phyloP scores from a whole-genome alignment of 2,888 invertebrate genomes.

The Melanotus villosus region DNA sequence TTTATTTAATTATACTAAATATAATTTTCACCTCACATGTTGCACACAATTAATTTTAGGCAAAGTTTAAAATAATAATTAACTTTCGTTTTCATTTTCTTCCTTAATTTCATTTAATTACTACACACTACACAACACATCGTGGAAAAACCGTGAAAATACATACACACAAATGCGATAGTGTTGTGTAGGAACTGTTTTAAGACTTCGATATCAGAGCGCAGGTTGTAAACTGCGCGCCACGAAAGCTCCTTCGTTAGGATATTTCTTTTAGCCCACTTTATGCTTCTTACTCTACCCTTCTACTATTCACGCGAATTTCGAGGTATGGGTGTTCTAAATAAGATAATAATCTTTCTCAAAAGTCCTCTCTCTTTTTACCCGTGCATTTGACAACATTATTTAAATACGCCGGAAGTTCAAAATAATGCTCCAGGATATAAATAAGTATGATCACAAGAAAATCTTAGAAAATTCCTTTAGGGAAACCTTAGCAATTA shows the following conservation, averaged over 20 bases:
- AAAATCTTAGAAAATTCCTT: no score
- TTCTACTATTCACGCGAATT: slow-evolving; percentile 31
- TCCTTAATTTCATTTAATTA: not conserved
- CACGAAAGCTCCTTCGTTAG: slow-evolving; percentile 28
- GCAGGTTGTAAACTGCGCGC: slow-evolving; percentile 47
- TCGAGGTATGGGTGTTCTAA: not conserved
- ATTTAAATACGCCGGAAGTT: not conserved
- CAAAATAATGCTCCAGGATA: not conserved
- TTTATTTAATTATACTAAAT: not conserved
- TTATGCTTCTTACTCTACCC: slow-evolving; percentile 38
- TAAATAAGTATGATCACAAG: no score
- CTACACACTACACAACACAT: slow-evolving; percentile 17
- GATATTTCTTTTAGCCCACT: slow-evolving; percentile 41
- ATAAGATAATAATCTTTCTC: not conserved
- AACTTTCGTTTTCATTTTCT: not conserved
- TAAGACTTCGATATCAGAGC: slow-evolving; percentile 40
- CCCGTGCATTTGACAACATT: not conserved
- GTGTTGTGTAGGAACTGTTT: slow-evolving; percentile 39
- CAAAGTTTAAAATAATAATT: not conserved
- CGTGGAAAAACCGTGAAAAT: slow-evolving; percentile 21
- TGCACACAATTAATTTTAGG: slow-evolving; percentile 1
- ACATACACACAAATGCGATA: slow-evolving; percentile 29
- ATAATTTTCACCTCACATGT: slow-evolving; percentile 24
- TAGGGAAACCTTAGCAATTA: no score
- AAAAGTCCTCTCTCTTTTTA: not conserved